Conservation (phyloP, 1,140 invertebrate species). For the Macrotrachela quadricornifera region DNA sequence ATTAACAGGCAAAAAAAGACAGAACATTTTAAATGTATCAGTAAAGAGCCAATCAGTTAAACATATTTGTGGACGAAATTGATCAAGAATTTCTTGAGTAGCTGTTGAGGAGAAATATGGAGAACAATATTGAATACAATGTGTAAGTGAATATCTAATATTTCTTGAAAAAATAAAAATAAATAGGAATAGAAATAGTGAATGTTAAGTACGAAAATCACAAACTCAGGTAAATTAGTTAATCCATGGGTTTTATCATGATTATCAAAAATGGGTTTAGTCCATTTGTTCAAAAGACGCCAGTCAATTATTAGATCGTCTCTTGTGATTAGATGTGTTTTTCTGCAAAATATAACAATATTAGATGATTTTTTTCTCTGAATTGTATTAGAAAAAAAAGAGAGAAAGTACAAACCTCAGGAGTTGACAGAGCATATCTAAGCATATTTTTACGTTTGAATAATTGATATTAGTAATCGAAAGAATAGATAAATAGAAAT, state of each 20-base stretch:
- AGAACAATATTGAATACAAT: constrained; percentile 14
- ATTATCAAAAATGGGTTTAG: constrained; percentile 32
- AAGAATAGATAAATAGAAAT: constrained; percentile 53
- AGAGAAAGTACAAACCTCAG: constrained; percentile 25
- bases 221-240: constrained; percentile 36
- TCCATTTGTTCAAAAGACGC: constrained; percentile 56
- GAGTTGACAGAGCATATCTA: constrained; percentile 20
- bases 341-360: constrained; percentile 32
- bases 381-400: no score
- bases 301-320: constrained; percentile 60
- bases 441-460: constrained; percentile 45
- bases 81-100: constrained; percentile 65
- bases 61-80: constrained; percentile 52
- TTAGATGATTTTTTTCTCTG: constrained; percentile 8
- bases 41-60: constrained; percentile 41
- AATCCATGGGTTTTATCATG: constrained; percentile 37
- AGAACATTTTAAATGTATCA: constrained; percentile 40
- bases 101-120: constrained; percentile 49
- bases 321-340: constrained; percentile 48
- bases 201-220: background rate
- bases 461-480: constrained; percentile 53
- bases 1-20: constrained; percentile 51
- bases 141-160: background rate
- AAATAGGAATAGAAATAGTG: background rate
- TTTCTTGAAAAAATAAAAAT: constrained; percentile 10